Conservation (phyloP, 2,888 invertebrate species). For the Antitype chi region DNA sequence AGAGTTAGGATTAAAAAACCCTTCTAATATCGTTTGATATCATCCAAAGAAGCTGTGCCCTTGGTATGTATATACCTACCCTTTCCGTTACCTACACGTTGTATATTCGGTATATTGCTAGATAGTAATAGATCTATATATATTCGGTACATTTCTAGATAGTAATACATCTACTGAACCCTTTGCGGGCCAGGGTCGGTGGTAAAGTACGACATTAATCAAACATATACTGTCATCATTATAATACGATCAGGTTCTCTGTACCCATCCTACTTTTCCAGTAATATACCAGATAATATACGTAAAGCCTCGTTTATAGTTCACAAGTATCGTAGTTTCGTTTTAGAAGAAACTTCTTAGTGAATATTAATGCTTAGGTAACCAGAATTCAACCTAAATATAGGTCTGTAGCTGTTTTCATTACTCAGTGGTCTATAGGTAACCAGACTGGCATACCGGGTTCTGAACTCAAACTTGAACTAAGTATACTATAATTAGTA, state of each 20-base stretch:
- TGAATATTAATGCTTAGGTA: not conserved
- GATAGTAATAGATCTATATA: no score
- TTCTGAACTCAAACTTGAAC: no score
- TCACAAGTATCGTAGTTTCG: not conserved
- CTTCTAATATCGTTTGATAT: no score
- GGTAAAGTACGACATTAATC: constrained; percentile 54
- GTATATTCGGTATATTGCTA: no score
- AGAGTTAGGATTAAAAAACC: no score
- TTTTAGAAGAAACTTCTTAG: not conserved
- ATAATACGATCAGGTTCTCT: constrained; percentile 55
- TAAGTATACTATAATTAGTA: no score
- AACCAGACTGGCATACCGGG: no score
- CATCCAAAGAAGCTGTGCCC: no score
- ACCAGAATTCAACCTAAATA: not conserved
- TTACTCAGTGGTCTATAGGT: no score
- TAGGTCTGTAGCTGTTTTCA: not conserved
- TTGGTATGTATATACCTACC: no score
- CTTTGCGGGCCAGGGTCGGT: not conserved
- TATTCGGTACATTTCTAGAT: not conserved
- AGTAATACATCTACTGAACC: not conserved
- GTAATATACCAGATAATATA: constrained; percentile 20
- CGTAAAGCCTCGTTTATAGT: constrained; percentile 10
- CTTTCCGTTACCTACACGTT: no score
- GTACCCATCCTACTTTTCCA: constrained; percentile 37
- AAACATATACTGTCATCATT: constrained; percentile 58